A percentile compares a stretch with the other conserved stretches of the same genome.
Conservation (phyloP, 2,888 invertebrate species). For the Dyspetes luteomarginatus region DNA sequence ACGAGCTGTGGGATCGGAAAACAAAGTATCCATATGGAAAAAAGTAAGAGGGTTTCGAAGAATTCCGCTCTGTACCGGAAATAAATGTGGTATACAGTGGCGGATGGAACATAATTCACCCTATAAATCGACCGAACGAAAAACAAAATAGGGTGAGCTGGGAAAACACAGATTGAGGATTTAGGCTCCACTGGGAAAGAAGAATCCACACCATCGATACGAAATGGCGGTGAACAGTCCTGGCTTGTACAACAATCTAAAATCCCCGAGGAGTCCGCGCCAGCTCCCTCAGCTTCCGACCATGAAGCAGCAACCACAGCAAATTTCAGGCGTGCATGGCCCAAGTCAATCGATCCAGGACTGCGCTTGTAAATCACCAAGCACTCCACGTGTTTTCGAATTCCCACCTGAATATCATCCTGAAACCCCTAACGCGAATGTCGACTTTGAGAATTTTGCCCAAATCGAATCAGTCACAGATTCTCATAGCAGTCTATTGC, state of each 20-base stretch:
- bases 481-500: slow-evolving; percentile 60
- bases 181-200: no score
- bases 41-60: no score
- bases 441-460: slow-evolving; percentile 76
- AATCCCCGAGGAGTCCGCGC: slow-evolving; percentile 86
- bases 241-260: slow-evolving; percentile 84
- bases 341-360: slow-evolving; percentile 85
- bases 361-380: slow-evolving; percentile 84
- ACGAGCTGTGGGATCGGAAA: no score
- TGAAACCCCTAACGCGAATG: slow-evolving; percentile 75
- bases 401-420: slow-evolving; percentile 76
- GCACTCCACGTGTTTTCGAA: slow-evolving; percentile 84
- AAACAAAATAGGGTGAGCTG: no score
- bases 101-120: no score
- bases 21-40: no score
- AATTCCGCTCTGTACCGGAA: no score
- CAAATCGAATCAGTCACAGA: slow-evolving; percentile 55
- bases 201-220: no score
- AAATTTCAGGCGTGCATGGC: slow-evolving; percentile 85
- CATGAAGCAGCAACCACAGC: slow-evolving; percentile 80
- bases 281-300: slow-evolving; percentile 85
- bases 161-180: no score
- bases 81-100: no score
- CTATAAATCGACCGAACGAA: no score
- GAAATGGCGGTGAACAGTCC: slow-evolving; percentile 86